phyloP scores from a whole-genome alignment of 2,797 vertebrate genomes.

The Prunella strophiata region DNA sequence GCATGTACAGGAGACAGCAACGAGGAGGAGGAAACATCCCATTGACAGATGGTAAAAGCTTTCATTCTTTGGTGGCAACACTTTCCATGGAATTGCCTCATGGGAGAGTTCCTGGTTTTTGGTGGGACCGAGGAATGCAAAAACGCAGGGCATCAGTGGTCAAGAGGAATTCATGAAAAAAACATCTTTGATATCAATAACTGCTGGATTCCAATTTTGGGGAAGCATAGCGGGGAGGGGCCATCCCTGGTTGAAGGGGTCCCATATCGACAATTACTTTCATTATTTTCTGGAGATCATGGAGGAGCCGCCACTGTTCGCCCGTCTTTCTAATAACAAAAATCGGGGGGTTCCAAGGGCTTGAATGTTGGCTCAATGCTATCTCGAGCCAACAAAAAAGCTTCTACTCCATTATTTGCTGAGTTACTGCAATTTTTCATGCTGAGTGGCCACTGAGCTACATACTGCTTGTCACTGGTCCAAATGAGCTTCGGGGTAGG shows the following conservation, averaged over 20 bases:
- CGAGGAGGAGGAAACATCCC: background rate
- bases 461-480: background rate
- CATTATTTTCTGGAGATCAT: background rate
- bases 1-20: background rate
- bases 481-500: background rate
- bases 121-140: background rate
- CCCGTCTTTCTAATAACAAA: background rate
- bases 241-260: background rate
- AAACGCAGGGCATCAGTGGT: rapidly evolving
- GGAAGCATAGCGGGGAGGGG: background rate
- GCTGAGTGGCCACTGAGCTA: background rate
- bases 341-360: background rate
- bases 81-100: background rate
- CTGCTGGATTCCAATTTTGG: background rate
- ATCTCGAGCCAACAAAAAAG: background rate
- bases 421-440: background rate
- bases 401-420: background rate
- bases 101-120: background rate
- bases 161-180: background rate
- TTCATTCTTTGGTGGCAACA: background rate
- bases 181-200: background rate
- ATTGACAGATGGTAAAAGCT: background rate
- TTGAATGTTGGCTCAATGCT: background rate
- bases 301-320: background rate
- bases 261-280: background rate